These are phyloP conservation scores for Hippasteria phrygiana DNA, from an alignment of 53 echinoderm and acorn worm species.

Conservation along the genomic window DNA sequence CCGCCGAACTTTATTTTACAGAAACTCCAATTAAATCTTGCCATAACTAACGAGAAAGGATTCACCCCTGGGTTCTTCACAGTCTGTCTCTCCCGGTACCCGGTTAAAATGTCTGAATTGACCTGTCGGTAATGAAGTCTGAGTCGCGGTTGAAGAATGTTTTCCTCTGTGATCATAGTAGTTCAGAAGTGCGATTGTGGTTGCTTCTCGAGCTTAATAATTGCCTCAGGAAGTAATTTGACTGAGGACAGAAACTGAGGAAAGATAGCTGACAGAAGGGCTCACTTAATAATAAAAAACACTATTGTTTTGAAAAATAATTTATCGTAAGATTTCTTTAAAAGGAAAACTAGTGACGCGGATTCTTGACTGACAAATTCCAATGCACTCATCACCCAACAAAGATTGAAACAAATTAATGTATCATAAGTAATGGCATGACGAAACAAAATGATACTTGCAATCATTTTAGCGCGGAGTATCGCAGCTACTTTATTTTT, in stretches of 20 bases:
- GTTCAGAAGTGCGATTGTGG: not conserved
- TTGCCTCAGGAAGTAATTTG: not conserved
- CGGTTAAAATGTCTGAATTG: not conserved
- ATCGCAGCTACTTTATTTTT: no score
- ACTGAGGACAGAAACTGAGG: not conserved
- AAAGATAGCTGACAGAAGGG: not conserved
- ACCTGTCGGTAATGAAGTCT: slow-evolving; percentile 1
- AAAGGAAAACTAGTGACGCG: no score
- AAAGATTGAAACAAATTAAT: no score
- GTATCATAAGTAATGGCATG: no score
- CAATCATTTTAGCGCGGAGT: no score
- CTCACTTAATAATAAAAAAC: not conserved
- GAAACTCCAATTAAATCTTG: slow-evolving; percentile 19
- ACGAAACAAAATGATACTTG: no score
- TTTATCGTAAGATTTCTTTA: not conserved
- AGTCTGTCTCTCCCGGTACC: not conserved
- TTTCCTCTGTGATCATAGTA: not conserved
- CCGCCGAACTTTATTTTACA: not conserved
- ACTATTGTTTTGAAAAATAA: not conserved
- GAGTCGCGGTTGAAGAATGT: not conserved
- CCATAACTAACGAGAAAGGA: slow-evolving; percentile 3
- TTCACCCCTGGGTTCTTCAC: not conserved
- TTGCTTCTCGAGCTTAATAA: not conserved
- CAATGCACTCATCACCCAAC: no score
- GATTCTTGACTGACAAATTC: no score